Evolutionary conservation across 2,888 invertebrate genomes (phyloP).

Genomic region (Tetragonisca angustula): DNA sequence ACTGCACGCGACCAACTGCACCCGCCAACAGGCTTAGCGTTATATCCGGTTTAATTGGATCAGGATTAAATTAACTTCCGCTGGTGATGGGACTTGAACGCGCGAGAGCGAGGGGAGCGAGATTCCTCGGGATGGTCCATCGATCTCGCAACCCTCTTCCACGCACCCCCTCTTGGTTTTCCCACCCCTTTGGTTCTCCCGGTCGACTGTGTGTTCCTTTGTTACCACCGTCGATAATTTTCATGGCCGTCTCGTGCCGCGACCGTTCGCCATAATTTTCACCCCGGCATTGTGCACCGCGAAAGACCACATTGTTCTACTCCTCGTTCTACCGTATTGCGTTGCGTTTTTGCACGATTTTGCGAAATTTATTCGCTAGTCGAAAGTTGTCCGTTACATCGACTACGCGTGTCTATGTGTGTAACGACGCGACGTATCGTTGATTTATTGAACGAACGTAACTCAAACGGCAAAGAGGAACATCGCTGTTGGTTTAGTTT

Average conservation of each 20-base stretch:
- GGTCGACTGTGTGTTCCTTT: not conserved
- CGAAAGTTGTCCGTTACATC: constrained; percentile 26
- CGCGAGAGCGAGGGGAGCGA: not conserved
- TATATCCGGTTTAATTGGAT: constrained; percentile 78
- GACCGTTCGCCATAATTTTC: constrained; percentile 14
- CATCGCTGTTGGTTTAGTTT: too few relatives aligned
- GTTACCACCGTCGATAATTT: constrained; percentile 23
- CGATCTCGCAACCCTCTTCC: constrained; percentile 21
- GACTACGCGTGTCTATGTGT: too few relatives aligned
- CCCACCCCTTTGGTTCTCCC: not conserved
- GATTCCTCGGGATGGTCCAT: constrained; percentile 31
- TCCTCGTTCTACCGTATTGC: not conserved
- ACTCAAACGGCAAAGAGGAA: not conserved
- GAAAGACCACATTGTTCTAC: constrained; percentile 26
- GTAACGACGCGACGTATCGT: not conserved
- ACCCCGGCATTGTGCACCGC: constrained; percentile 2
- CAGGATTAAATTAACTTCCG: constrained; percentile 78
- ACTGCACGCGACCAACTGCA: constrained; percentile 60
- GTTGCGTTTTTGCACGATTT: constrained; percentile 14
- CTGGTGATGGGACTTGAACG: constrained; percentile 70
- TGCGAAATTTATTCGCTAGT: constrained; percentile 8
- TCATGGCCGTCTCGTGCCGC: constrained; percentile 32
- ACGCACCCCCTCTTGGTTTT: not conserved
- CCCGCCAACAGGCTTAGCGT: constrained; percentile 70
- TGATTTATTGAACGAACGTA: not conserved